phyloP scores from a whole-genome alignment of 2,113 vertebrate genomes.

The Gracilinanus agilis region DNA sequence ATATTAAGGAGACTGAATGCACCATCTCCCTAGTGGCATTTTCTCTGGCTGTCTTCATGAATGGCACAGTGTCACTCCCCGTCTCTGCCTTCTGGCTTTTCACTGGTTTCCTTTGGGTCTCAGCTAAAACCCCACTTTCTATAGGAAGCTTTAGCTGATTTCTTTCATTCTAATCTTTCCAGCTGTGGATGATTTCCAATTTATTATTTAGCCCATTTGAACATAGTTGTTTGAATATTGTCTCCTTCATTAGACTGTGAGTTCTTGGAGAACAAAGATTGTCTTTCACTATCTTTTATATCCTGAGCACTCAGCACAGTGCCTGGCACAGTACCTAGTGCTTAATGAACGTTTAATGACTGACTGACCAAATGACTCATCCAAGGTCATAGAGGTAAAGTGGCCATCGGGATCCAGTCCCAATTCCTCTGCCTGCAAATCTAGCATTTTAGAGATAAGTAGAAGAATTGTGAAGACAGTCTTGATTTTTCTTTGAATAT shows the following conservation, averaged over 20 bases:
- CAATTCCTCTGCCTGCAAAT: background rate
- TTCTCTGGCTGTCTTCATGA: too few relatives aligned
- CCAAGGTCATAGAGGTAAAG: background rate
- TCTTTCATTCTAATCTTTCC: background rate
- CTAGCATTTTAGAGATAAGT: background rate
- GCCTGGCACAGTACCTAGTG: background rate
- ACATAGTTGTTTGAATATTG: background rate
- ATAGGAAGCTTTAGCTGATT: background rate
- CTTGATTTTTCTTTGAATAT: background rate
- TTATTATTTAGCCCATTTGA: background rate
- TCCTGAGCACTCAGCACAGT: background rate
- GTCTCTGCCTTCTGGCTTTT: background rate
- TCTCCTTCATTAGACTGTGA: background rate
- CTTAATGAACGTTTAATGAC: background rate
- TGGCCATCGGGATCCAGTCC: background rate
- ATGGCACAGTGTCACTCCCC: background rate
- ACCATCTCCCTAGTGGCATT: background rate
- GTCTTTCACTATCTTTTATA: background rate
- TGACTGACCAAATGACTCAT: background rate
- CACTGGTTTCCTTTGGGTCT: background rate
- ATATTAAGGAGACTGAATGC: background rate
- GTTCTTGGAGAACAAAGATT: background rate
- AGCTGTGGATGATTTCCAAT: background rate
- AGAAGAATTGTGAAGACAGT: background rate
- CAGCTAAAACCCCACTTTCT: background rate